Evolutionary conservation across 2,113 vertebrate genomes (phyloP).

Genomic region (Hystrix cristata): DNA sequence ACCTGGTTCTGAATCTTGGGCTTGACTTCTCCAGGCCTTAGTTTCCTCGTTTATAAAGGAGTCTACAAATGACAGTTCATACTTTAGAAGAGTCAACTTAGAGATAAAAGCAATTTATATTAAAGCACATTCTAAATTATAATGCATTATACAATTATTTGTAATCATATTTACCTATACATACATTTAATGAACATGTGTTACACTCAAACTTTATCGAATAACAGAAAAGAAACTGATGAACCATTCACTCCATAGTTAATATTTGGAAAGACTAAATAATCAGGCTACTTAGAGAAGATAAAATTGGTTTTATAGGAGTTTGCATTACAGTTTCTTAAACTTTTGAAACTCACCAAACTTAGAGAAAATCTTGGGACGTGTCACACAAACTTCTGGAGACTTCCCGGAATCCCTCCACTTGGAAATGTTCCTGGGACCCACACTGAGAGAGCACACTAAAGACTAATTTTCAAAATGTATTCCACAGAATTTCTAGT

Average conservation of each 20-base stretch:
- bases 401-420: background rate
- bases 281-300: background rate
- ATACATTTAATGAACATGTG: background rate
- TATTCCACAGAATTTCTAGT: background rate
- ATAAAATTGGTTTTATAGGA: background rate
- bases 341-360: background rate
- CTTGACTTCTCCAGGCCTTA: background rate
- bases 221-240: background rate
- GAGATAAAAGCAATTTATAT: background rate
- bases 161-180: background rate
- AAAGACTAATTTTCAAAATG: background rate
- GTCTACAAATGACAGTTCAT: background rate
- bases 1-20: background rate
- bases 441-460: background rate
- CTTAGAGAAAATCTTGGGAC: constrained; percentile 4
- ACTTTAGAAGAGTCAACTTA: background rate
- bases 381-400: background rate
- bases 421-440: background rate
- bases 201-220: background rate
- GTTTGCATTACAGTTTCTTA: background rate
- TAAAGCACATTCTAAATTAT: background rate
- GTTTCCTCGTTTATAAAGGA: background rate
- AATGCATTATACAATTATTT: background rate
- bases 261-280: constrained; percentile 1
- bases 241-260: background rate